Conservation (phyloP, 2,113 vertebrate genomes). For the Phyllostomus hastatus region DNA sequence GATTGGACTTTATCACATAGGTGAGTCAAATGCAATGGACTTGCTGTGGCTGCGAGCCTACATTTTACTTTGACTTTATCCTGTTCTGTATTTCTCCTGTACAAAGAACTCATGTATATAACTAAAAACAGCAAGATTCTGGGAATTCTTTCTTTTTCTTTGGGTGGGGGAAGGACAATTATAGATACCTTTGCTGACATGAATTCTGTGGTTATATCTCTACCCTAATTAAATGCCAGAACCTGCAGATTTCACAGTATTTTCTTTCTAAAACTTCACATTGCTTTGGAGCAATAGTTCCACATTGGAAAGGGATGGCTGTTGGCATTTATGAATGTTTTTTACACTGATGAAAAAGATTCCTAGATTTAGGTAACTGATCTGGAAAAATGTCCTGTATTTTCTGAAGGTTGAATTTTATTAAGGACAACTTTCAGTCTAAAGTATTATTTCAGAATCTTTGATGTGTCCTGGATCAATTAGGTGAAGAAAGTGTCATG, state of each 20-base stretch:
- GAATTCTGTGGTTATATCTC: background rate
- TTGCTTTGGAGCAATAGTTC: background rate
- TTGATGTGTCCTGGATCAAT: background rate
- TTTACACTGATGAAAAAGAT: background rate
- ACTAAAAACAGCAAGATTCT: background rate
- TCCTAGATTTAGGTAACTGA: background rate
- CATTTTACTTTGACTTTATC: background rate
- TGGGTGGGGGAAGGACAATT: background rate
- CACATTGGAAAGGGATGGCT: background rate
- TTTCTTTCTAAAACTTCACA: background rate
- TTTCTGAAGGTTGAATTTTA: background rate
- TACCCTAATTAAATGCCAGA: background rate
- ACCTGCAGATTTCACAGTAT: background rate
- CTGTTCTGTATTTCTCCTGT: background rate
- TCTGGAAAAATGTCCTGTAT: background rate
- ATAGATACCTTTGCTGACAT: background rate
- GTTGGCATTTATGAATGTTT: background rate
- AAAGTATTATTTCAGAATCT: background rate
- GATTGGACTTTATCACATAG: conserved; percentile 99
- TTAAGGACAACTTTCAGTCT: background rate
- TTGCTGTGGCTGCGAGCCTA: background rate
- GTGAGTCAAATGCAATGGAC: conserved; percentile 79
- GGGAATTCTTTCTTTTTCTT: background rate
- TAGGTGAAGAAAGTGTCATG: background rate
- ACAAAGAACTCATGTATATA: background rate